phyloP scores from a whole-genome alignment of 2,888 invertebrate species.

The Siphonodentalium dalli region DNA sequence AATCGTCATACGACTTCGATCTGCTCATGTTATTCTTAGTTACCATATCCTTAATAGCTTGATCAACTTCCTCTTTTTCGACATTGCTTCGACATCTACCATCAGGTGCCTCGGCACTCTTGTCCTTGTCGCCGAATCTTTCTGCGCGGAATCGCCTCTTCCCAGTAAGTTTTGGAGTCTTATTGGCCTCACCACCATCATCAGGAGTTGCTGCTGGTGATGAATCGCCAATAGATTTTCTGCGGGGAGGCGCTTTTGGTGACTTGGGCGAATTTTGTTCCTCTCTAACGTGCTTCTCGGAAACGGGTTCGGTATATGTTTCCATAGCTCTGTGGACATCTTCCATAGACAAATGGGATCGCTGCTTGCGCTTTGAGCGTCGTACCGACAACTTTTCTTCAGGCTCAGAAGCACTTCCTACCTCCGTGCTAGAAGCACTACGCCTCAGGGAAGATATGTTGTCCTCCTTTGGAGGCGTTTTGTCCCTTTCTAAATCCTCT shows the following conservation, averaged over 20 bases:
- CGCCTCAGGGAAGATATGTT: neutral
- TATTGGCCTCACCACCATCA: conserved; percentile 22
- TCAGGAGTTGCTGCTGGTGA: conserved; percentile 6
- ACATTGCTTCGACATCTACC: conserved; percentile 51
- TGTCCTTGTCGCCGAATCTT: conserved; percentile 49
- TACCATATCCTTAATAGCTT: conserved; percentile 44
- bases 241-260: conserved; percentile 25
- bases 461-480: neutral
- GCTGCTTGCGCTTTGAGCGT: conserved; percentile 44
- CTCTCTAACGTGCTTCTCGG: neutral
- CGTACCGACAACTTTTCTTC: conserved; percentile 44
- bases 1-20: conserved; percentile 56
- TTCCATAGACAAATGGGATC: conserved; percentile 44
- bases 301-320: neutral
- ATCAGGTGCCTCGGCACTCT: conserved; percentile 30
- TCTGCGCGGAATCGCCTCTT: conserved; percentile 49
- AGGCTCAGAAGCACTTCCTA: neutral
- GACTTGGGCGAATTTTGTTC: conserved; percentile 24
- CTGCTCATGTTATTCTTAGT: conserved; percentile 47
- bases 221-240: conserved; percentile 6
- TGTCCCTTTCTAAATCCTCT: conserved; percentile 47
- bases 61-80: conserved; percentile 48
- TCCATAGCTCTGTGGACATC: conserved; percentile 51
- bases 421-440: neutral
- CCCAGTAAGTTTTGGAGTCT: conserved; percentile 49